Conservation (phyloP, 2,113 vertebrate genomes). For the Alaudala cheleensis region DNA sequence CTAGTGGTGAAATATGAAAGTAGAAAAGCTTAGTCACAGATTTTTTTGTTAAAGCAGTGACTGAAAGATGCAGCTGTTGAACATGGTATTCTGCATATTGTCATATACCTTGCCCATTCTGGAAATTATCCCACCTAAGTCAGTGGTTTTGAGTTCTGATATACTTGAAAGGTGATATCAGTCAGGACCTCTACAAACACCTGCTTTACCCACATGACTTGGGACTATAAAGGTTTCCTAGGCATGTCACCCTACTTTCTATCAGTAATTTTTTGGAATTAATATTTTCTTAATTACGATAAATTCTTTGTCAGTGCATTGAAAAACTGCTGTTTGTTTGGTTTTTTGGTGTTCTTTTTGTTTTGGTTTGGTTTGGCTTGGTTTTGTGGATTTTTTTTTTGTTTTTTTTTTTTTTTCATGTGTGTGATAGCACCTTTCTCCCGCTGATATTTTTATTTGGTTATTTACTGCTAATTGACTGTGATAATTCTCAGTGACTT, state of each 20-base stretch:
- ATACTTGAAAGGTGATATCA: not conserved
- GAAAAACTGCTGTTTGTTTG: not conserved
- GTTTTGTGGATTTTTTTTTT: too few species aligned
- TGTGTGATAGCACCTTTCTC: not conserved
- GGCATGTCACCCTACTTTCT: not conserved
- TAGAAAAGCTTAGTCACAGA: not conserved
- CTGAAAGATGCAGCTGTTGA: not conserved
- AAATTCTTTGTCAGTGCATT: not conserved
- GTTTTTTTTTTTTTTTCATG: not conserved
- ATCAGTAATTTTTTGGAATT: not conserved
- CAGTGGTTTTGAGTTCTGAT: not conserved
- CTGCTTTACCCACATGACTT: not conserved
- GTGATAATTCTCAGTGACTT: not conserved
- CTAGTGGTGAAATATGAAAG: not conserved
- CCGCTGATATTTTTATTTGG: not conserved
- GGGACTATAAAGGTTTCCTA: not conserved
- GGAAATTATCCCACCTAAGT: not conserved
- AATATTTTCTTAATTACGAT: rapidly evolving
- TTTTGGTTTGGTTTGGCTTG: too few species aligned
- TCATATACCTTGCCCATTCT: not conserved
- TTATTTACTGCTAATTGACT: not conserved
- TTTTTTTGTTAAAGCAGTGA: not conserved
- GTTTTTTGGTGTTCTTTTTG: too few species aligned
- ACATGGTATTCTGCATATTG: rapidly evolving
- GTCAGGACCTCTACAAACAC: not conserved